A percentile compares a stretch with the other conserved stretches of the same genome.
phyloP scores from a whole-genome alignment of 1,140 invertebrate species.

The Platorchestia sp. region DNA sequence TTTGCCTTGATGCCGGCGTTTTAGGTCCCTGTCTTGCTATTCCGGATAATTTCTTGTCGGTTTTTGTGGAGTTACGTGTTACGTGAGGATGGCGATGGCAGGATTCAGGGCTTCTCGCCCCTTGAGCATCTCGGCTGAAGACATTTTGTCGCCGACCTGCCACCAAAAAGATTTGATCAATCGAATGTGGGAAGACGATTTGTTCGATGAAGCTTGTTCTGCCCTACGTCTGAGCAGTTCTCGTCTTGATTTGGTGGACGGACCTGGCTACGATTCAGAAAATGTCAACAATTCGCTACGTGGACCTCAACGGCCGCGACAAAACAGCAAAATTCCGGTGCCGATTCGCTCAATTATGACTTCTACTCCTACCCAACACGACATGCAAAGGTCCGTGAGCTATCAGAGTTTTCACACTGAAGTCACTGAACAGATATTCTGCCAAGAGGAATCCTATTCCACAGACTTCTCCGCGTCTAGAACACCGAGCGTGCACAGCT shows the following conservation, averaged over 20 bases:
- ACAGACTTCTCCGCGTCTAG: not conserved
- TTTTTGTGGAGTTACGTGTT: not conserved
- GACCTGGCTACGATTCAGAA: not conserved
- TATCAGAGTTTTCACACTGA: constrained; percentile 24
- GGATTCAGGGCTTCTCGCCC: constrained; percentile 15
- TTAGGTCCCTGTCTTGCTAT: not conserved
- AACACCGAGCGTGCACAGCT: not conserved
- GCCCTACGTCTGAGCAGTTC: not conserved
- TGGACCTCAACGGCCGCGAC: not conserved
- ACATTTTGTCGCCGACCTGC: constrained; percentile 14
- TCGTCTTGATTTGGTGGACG: not conserved
- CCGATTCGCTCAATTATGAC: not conserved
- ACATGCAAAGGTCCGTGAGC: constrained; percentile 41
- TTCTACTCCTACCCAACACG: not conserved
- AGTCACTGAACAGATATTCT: constrained; percentile 1
- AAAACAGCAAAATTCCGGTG: not conserved
- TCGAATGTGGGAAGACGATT: constrained; percentile 39
- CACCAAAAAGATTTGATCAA: not conserved
- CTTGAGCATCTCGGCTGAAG: constrained; percentile 23
- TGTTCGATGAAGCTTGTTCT: not conserved
- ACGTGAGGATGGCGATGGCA: not conserved
- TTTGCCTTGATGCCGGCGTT: not conserved
- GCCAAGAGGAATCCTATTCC: not conserved
- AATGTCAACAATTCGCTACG: not conserved
- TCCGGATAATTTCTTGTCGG: not conserved